phyloP scores from a whole-genome alignment of 2,797 vertebrate genomes.

The Gallinago solitaria region DNA sequence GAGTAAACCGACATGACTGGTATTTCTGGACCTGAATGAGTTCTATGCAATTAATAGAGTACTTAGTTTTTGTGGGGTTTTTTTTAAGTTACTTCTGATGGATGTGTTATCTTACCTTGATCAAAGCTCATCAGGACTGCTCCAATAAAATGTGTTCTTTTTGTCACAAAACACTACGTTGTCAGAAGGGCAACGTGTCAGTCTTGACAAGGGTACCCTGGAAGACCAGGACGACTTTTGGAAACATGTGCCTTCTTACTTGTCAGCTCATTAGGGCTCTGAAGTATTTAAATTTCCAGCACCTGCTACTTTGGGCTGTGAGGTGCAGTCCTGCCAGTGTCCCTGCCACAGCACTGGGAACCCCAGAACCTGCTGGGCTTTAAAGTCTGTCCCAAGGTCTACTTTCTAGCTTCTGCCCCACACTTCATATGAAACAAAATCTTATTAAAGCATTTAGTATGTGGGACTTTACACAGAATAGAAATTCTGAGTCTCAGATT shows the following conservation, averaged over 20 bases:
- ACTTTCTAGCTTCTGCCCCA: background rate
- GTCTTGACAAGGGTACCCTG: background rate
- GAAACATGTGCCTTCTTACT: background rate
- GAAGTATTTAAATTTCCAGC: background rate
- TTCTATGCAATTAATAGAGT: background rate
- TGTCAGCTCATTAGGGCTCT: background rate
- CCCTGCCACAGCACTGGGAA: background rate
- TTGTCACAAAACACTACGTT: background rate
- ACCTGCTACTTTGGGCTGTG: background rate
- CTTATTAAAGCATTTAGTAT: no score
- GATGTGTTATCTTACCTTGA: background rate
- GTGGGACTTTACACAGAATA: background rate
- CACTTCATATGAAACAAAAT: background rate
- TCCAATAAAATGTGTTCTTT: background rate
- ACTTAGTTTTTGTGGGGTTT: background rate
- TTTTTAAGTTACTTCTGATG: background rate
- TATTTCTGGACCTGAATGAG: background rate
- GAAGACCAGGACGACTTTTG: fast-evolving
- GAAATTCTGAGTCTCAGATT: background rate
- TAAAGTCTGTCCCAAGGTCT: background rate
- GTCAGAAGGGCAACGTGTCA: background rate
- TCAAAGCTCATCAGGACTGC: background rate
- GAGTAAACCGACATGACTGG: no score
- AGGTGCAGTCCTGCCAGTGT: fast-evolving
- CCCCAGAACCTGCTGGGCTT: background rate